Base-by-base conservation (phyloP, 2,797 vertebrate species). In the Heteromormyrus szaboi region DNA sequence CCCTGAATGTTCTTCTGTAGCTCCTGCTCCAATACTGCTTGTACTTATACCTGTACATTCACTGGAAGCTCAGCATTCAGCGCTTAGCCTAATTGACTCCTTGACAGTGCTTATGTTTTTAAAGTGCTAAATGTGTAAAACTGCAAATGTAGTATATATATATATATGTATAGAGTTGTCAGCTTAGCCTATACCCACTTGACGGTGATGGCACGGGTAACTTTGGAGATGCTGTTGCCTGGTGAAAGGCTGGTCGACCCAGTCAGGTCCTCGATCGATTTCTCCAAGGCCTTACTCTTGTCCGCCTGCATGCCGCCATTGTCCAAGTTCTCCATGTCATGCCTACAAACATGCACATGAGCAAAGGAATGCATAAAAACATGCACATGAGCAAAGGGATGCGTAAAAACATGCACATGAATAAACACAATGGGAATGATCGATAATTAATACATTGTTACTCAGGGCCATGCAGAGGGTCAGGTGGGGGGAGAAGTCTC, bases 201-300 rank as follows among this genome's bases (percentile, higher is more conserved):
- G 87, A 98, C 93, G 0, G 98, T 99, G 84, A 99, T 93, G 12
- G 97, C 96, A 1, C 98, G 97, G 7, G 95, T 93, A 0, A 92
- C 93, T 92, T 96, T 96, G 90, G 94, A 95, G 91, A 96, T 88
- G 88, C 95, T 95, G 5, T 96, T 96, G 0, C 96, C 92, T 0
- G 96, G 95, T 0, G 96, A 94, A 0, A 94, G 91, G 89, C 92
- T 92, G 90, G 84, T 91, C 90, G 91, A 95, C 91, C 96, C 98
- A 93, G 93, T 96, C 92, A 99, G 93, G 91, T 99, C 98, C 90
- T 99, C 98, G 93, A 99, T 91, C 0, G 98, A 99, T 90, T 96
- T 93, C 84, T 98, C 97, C 44, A 95, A 89, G 0, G 94, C 88
- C 89, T 96, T 98, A 48, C 91, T 93, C 92, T 93, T 97, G 50